Base-by-base conservation (phyloP, 2,888 invertebrate species). In the Biston stratarius region DNA sequence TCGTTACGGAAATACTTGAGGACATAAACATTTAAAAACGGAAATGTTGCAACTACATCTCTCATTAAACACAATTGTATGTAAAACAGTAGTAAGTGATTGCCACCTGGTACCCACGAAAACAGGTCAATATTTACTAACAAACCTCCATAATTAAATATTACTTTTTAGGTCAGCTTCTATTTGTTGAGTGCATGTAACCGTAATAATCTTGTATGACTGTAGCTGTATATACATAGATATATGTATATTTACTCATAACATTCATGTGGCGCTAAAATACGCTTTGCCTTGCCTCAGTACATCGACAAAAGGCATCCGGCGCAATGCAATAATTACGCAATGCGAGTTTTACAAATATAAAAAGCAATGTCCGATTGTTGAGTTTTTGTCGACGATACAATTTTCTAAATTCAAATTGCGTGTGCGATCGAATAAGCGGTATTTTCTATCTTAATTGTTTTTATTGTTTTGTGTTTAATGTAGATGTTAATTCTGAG, bases 151-250 rank as follows among this genome's bases (percentile, higher is more conserved):
- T 33, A 55, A 42, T 36, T 24, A 55, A 44, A 55, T 55, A 55
- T 33, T 55, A 9, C 42, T 55, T 15, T 33, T 8, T 55, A 44
- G 55, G 55, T 55, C 44, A 55, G 12, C 7, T 53, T 40, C 11
- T 6, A 11, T 44, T 55, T 55, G 55, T 55, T 44, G 10, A 38
- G 42, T 55, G 55, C 55, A 55, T 55, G 42, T 55, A 55, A 55
- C 55, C 55, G 55, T 55, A 55, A 55, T 55, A 55, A 55, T 55
- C 59, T 59, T 45, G 52, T 52, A 5, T 52, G 14, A 14, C n/a
- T 40, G 40, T 38, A 12, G 10, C 14, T 15, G 40, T 38, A 12
- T 42, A 12, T 55, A 24, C 24, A 24, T 24, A 24, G 24, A 3
- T 24, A 24, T 24, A 24, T 24, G 24, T 24, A 24, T 24, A 44